These are phyloP conservation scores for Micropterix aruncella DNA, from an alignment of 2,888 invertebrate genomes.

Conservation along the genomic window DNA sequence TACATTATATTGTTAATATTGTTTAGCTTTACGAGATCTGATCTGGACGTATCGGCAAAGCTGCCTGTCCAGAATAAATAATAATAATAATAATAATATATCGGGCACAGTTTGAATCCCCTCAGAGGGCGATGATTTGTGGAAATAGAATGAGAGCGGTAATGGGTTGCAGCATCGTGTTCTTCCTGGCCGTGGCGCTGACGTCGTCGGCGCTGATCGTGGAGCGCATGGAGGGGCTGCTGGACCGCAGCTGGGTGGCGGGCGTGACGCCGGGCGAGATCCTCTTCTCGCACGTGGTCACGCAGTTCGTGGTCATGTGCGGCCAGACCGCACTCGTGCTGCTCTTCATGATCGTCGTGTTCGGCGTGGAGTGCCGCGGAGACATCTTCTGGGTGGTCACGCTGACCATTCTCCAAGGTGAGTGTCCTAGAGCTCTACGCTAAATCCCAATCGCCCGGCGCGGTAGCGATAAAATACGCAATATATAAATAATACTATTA, in stretches of 20 bases:
- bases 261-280: constrained; percentile 87
- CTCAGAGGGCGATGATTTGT: too few species aligned
- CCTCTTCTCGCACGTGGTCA: constrained; percentile 83
- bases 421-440: too few species aligned
- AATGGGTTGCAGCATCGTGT: constrained; percentile 84
- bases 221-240: constrained; percentile 78
- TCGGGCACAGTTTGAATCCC: too few species aligned
- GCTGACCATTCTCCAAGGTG: constrained; percentile 73
- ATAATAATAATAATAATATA: too few species aligned
- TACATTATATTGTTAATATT: too few species aligned
- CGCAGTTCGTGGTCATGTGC: constrained; percentile 90
- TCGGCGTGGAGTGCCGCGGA: constrained; percentile 82
- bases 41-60: too few species aligned
- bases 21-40: too few species aligned
- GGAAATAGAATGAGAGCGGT: too few species aligned
- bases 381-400: constrained; percentile 73
- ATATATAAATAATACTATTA: too few species aligned
- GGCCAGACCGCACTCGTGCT: constrained; percentile 86
- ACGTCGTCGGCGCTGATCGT: constrained; percentile 87
- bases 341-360: constrained; percentile 82
- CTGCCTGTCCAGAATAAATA: too few species aligned
- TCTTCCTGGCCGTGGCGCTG: constrained; percentile 89
- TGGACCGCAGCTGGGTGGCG: constrained; percentile 89
- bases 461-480: too few species aligned
- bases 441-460: too few species aligned